Evolutionary conservation across 2,797 vertebrate species (phyloP).

Genomic region (Paratrypauchen microcephalus): DNA sequence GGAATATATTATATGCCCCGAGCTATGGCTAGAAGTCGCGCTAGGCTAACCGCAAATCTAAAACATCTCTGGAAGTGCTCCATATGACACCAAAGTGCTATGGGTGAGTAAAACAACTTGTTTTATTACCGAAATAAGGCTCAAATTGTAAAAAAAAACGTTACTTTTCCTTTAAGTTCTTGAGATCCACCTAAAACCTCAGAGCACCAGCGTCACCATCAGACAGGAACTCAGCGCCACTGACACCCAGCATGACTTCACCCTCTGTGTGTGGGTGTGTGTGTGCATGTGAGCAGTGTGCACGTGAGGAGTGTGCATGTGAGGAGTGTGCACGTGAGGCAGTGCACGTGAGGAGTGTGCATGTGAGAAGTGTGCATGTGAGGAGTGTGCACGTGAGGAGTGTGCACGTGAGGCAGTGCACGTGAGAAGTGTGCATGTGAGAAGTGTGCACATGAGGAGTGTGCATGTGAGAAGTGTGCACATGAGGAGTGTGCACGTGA

Average conservation of each 20-base stretch:
- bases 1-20: too few species aligned
- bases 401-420: constrained; percentile 22
- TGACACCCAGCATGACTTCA: constrained; percentile 67
- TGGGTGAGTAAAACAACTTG: too few species aligned
- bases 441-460: constrained; percentile 7
- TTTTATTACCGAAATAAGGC: too few species aligned
- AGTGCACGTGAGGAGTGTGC: constrained; percentile 8
- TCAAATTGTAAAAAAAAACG: too few species aligned
- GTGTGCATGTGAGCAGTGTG: constrained; percentile 14
- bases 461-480: constrained; percentile 12
- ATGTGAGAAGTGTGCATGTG: too few species aligned
- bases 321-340: constrained; percentile 19
- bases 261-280: constrained; percentile 23
- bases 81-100: too few species aligned
- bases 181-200: background rate
- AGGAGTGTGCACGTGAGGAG: constrained; percentile 4
- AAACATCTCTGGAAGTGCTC: too few species aligned
- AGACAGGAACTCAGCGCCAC: constrained; percentile 60
- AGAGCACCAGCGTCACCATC: constrained; percentile 36
- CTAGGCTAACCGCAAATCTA: too few species aligned
- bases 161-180: too few species aligned
- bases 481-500: constrained; percentile 14
- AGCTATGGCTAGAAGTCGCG: too few species aligned
- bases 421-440: too few species aligned
- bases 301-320: constrained; percentile 10